Conservation (phyloP, 2,797 vertebrate genomes). For the Buphagus erythrorhynchus region DNA sequence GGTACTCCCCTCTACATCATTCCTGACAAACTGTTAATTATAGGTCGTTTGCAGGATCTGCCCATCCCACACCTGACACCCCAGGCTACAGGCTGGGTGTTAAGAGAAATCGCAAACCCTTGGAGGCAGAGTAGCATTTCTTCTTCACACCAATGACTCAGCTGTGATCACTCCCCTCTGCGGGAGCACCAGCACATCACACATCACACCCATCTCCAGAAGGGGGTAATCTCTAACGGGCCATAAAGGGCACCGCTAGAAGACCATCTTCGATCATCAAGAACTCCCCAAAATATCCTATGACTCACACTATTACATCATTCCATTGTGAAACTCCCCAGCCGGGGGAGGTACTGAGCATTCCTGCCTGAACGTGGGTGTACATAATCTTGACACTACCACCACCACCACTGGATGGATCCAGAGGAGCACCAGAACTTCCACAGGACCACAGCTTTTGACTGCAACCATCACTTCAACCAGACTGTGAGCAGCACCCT, state of each 20-base stretch:
- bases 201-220: neutral
- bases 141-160: neutral
- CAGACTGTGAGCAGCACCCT: neutral
- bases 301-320: neutral
- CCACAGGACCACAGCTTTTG: neutral
- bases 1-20: neutral
- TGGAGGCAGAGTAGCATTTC: neutral
- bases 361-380: neutral
- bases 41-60: neutral
- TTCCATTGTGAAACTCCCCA: fast-evolving
- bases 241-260: neutral
- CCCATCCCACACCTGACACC: neutral
- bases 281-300: neutral
- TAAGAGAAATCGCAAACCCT: neutral
- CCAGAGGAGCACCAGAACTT: neutral
- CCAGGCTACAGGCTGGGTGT: neutral
- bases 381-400: neutral
- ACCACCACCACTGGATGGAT: neutral
- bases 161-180: neutral
- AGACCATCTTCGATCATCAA: fast-evolving
- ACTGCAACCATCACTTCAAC: neutral
- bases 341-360: neutral
- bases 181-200: neutral
- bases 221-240: neutral
- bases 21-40: neutral